phyloP scores from a whole-genome alignment of 2,888 invertebrate species.

The Alentia gelatinosa region DNA sequence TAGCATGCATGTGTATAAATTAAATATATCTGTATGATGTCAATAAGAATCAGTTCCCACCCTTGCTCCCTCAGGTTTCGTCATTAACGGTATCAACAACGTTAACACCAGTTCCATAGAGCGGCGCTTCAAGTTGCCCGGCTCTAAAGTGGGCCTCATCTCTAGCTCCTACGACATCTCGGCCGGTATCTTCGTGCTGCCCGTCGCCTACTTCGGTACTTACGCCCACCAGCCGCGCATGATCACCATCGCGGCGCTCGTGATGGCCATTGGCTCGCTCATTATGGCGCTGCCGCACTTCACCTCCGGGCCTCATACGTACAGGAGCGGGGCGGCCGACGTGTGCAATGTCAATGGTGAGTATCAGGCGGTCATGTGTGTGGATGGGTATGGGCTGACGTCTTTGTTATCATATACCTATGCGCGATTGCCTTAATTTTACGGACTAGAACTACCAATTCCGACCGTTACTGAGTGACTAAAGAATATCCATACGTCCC shows the following conservation, averaged over 20 bases:
- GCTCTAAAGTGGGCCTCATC: conserved; percentile 74
- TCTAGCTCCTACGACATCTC: conserved; percentile 76
- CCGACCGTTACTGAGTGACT: no score
- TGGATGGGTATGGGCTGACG: no score
- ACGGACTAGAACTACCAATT: no score
- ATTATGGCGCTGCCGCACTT: conserved; percentile 91
- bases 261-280: conserved; percentile 86
- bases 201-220: conserved; percentile 89
- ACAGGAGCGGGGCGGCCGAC: neutral
- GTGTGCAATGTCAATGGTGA: neutral
- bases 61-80: conserved; percentile 72
- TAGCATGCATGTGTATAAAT: no score
- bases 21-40: no score
- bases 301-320: conserved; percentile 83
- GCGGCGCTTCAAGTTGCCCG: conserved; percentile 74
- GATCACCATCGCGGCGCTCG: conserved; percentile 88
- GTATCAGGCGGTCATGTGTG: no score
- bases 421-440: no score
- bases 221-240: conserved; percentile 81
- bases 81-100: conserved; percentile 77
- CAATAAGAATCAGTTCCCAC: neutral
- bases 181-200: conserved; percentile 73
- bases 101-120: conserved; percentile 76
- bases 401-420: no score
- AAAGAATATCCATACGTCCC: no score